Percentiles rank a stretch among this genome's conserved stretches.
Conservation (phyloP, 2,888 invertebrate species). For the Nymphalis c-album region DNA sequence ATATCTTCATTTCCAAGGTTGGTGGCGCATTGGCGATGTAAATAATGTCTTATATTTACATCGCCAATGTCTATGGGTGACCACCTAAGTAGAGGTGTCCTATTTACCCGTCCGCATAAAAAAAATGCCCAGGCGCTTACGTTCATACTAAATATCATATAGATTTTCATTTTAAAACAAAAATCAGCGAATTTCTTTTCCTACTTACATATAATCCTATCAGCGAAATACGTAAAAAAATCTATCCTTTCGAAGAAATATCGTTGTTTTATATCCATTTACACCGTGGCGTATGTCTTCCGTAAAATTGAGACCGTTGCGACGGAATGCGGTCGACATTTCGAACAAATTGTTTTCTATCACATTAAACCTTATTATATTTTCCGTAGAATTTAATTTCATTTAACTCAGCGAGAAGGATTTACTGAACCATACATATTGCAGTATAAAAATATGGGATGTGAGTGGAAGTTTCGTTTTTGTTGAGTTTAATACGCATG, state of each 20-base stretch:
- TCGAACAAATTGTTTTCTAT: constrained; percentile 35
- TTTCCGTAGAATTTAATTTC: constrained; percentile 45
- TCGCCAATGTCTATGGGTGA: no score
- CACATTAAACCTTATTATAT: constrained; percentile 31
- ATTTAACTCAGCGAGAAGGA: constrained; percentile 33
- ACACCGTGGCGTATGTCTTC: constrained; percentile 53
- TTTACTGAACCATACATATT: constrained; percentile 36
- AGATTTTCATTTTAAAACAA: no score
- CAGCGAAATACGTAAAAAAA: neutral
- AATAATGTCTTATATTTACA: no score
- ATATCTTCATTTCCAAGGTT: no score
- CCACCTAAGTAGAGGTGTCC: no score
- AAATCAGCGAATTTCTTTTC: no score
- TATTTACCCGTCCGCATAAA: no score
- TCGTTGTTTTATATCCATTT: constrained; percentile 41
- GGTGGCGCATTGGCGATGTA: no score
- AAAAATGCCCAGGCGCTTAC: no score
- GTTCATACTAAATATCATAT: no score
- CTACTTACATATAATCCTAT: no score
- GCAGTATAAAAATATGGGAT: constrained; percentile 18
- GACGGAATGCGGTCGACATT: constrained; percentile 52
- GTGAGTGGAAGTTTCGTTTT: constrained; percentile 22
- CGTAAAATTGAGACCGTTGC: constrained; percentile 61
- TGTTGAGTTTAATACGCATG: constrained; percentile 18
- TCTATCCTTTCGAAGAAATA: constrained; percentile 14